Conservation (phyloP, 1,140 invertebrate species). For the Carposina sasakii region DNA sequence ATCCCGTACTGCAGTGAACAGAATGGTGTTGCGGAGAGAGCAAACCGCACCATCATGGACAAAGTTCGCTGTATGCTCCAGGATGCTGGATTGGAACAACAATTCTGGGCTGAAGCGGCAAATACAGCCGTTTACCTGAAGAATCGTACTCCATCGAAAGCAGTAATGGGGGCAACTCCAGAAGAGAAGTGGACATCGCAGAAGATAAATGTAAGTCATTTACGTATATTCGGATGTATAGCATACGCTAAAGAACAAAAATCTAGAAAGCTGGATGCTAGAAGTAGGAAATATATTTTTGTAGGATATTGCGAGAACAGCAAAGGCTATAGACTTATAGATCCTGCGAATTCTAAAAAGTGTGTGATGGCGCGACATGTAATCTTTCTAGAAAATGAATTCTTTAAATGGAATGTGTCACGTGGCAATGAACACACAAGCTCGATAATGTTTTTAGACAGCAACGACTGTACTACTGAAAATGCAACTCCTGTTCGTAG, state of each 20-base stretch:
- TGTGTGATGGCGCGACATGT: not conserved
- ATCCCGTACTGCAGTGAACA: conserved; percentile 50
- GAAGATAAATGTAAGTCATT: conserved; percentile 5
- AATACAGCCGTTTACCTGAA: conserved; percentile 47
- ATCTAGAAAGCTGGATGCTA: conserved; percentile 29
- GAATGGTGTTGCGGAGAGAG: conserved; percentile 47
- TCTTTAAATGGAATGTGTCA: too few relatives aligned
- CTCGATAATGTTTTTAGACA: too few relatives aligned
- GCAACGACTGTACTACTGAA: too few relatives aligned
- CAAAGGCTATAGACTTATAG: conserved; percentile 21
- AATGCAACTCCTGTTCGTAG: too few relatives aligned
- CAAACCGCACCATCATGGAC: conserved; percentile 20
- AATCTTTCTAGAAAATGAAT: not conserved
- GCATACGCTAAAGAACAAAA: too few relatives aligned
- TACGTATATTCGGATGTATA: too few relatives aligned
- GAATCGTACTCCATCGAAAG: conserved; percentile 36
- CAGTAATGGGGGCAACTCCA: conserved; percentile 3
- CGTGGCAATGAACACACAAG: too few relatives aligned
- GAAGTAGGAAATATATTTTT: conserved; percentile 28
- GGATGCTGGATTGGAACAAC: conserved; percentile 36
- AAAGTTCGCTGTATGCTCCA: too few relatives aligned
- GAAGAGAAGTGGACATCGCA: conserved; percentile 9
- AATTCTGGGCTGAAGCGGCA: conserved; percentile 70
- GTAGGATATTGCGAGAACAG: conserved; percentile 32
- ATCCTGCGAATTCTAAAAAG: too few relatives aligned